Evolutionary conservation across 1,140 invertebrate genomes (phyloP), one percentile per base, ranked within the genome.

Genomic region (Coenobita brevimanus): DNA sequence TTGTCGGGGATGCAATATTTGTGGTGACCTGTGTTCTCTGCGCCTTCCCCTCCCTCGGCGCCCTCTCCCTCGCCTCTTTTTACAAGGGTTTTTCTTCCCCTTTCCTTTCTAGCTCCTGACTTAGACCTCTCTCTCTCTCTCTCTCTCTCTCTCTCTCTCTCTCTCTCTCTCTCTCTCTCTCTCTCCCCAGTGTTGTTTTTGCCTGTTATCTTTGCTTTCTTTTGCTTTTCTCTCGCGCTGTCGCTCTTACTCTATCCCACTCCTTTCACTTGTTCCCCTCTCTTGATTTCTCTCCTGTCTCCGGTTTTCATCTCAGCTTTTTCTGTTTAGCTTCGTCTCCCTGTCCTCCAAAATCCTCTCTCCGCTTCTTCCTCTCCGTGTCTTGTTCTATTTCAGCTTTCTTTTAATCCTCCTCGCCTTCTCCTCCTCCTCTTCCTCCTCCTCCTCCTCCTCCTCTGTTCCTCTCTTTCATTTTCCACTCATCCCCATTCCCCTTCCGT

Each of bases 61-160:
- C 46, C 6, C 46, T 17, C 46, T 17, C 46, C 46, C 46, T n/a
- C 6, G 30, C 21, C 71, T 38, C 33, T 83, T 54, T 13, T 60
- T n/a, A n/a, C n/a, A n/a, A n/a, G n/a, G n/a, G n/a, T 69, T 60
- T 83, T 60, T 67, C 60, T 83, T 60, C 43, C 82, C 67, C 82
- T 38, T 46, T 83, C 82, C 43, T n/a, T n/a, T n/a, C n/a, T n/a
- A n/a, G n/a, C n/a, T n/a, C n/a, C n/a, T n/a, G n/a, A n/a, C n/a
- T n/a, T n/a, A n/a, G n/a, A n/a, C n/a, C 82, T 83, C 60, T 67
- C 82, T 83, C 82, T 67, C 82, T 83, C 82, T 67, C 82, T 83
- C 73, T 38, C 41, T 38, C 41, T 38, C 41, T 38, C 41, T 38
- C 41, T 38, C 41, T 38, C 41, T 38, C 41, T 38, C 41, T 1